These are phyloP conservation scores for Heterodera schachtii DNA, from an alignment of 1,140 invertebrate species.

Conservation along the genomic window DNA sequence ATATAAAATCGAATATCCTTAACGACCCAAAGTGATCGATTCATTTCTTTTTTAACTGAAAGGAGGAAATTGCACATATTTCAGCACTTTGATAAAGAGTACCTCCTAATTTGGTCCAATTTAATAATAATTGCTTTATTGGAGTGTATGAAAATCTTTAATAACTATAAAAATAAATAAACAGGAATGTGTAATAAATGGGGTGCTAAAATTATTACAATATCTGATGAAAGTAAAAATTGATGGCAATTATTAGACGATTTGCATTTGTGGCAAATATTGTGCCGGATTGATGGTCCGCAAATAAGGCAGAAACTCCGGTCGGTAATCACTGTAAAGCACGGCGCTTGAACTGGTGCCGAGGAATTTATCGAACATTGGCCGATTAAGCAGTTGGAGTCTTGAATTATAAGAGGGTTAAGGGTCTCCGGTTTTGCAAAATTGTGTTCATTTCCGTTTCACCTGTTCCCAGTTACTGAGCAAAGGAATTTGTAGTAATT, in stretches of 20 bases:
- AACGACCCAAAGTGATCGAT: no score
- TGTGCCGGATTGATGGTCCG: conserved; percentile 23
- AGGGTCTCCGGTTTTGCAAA: no score
- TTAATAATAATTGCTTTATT: no score
- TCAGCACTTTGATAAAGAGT: no score
- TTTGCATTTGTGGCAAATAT: neutral
- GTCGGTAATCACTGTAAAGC: conserved; percentile 2
- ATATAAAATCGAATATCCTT: no score
- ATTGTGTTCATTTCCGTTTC: neutral
- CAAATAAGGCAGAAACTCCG: conserved; percentile 11
- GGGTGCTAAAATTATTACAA: no score
- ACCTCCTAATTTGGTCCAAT: no score
- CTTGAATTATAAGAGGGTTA: neutral
- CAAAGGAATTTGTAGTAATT: conserved; percentile 58
- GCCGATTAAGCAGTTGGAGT: conserved; percentile 26
- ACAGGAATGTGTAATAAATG: no score
- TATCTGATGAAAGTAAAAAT: neutral
- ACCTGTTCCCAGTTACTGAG: conserved; percentile 57
- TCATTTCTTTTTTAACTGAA: no score
- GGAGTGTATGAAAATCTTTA: no score
- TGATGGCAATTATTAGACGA: neutral
- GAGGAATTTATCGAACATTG: conserved; percentile 14
- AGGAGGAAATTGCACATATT: no score
- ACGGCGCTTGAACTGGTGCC: conserved; percentile 8
- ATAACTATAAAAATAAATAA: no score